Evolutionary conservation across 2,113 vertebrate genomes (phyloP).

Genomic region (Struthidea cinerea): DNA sequence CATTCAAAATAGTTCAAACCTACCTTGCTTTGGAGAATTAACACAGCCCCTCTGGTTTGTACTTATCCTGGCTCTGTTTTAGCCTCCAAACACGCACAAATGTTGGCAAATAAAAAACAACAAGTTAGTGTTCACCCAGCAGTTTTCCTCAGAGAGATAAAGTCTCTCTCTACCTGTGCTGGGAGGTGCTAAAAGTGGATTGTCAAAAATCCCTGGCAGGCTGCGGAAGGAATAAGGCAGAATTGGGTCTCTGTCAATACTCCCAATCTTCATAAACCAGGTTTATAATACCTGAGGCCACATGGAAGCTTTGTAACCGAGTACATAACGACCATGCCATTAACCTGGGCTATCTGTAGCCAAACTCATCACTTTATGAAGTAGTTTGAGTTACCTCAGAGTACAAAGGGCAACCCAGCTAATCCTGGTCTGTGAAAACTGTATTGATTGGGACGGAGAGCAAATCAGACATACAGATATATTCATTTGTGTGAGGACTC

Average conservation of each 20-base stretch:
- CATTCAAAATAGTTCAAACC: not conserved
- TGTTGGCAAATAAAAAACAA: not conserved
- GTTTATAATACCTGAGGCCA: not conserved
- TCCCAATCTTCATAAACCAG: constrained; percentile 20
- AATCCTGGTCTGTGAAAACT: not conserved
- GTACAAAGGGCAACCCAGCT: not conserved
- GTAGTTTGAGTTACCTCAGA: not conserved
- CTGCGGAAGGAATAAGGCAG: not conserved
- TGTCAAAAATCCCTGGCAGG: constrained; percentile 15
- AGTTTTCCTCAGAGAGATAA: not conserved
- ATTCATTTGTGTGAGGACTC: not conserved
- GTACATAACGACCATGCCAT: not conserved
- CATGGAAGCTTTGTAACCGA: not conserved
- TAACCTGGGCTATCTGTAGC: constrained; percentile 34
- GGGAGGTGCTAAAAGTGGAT: not conserved
- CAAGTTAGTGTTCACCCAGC: not conserved
- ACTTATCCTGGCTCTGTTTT: not conserved
- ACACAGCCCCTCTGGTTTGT: not conserved
- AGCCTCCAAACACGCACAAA: not conserved
- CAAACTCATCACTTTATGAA: constrained; percentile 30
- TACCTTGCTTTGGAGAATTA: not conserved
- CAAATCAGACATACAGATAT: not conserved
- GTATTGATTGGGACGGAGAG: not conserved
- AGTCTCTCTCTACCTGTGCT: not conserved
- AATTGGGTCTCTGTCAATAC: not conserved